Evolutionary conservation across 1,140 invertebrate genomes (phyloP), one percentile per base, ranked within the genome.

Genomic region (Drosophila nigromelanica): DNA sequence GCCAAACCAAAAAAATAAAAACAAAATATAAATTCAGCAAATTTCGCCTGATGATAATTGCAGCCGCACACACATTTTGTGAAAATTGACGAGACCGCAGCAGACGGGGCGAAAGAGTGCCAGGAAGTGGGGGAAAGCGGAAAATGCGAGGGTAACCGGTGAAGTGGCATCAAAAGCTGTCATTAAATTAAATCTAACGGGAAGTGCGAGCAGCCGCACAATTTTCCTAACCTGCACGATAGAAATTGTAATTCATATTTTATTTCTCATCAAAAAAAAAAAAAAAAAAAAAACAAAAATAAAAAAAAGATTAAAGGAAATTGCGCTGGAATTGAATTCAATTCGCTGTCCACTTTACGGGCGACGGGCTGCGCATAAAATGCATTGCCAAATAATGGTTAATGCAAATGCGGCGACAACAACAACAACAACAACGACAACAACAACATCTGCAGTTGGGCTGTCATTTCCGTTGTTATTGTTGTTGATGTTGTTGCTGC

Each of bases 181-280:
- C 82, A 86, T 87, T 86, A 75, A 87, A 81, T 69, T 81, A 70
- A 14, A 59, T 47, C 12, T 7, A 11, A 33, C 24, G 11, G 8
- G 33, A 10, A 12, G 39, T 50, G n/a, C 4, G 35, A 10, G 33
- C 27, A n/a, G 6, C 35, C 27, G 45, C 27, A 43, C 37, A 37
- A 59, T 59, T 70, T 70, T 50, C 60, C 66, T 82, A 82, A 82
- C 79, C 78, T 82, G 63, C 45, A 15, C 33, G 64, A 18, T 63
- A 81, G 45, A 72, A 86, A 86, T 78, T 87, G 63, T 79, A 76
- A 78, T 87, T 81, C 69, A 89, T 89, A 89, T 87, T 87, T 87
- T 76, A 89, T 86, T 76, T 67, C 14, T 5, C 15, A 12, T 39
- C n/a, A 14, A 42, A 39, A 33, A n/a, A n/a, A 48, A 39, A 2